phyloP scores from a whole-genome alignment of 2,113 vertebrate species.

The Gymnobelideus leadbeateri region DNA sequence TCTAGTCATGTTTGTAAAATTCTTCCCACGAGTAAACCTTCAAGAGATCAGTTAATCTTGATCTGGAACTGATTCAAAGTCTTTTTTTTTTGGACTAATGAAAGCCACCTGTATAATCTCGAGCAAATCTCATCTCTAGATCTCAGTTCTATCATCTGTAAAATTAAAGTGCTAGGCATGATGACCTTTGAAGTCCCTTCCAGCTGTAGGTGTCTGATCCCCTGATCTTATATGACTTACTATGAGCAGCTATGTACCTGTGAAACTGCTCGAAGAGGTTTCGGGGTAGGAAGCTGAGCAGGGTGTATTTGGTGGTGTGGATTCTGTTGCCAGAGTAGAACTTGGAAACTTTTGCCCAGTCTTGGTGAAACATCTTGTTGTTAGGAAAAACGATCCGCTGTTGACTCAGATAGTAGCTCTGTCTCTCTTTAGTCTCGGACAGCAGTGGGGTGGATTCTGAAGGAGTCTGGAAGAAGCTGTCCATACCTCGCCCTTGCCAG shows the following conservation, averaged over 20 bases:
- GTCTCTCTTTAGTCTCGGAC: slow-evolving; percentile 16
- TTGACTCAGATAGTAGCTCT: slow-evolving; percentile 29
- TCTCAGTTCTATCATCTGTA: background rate
- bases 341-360: slow-evolving; percentile 57
- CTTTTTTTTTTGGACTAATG: background rate
- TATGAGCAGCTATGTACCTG: slow-evolving; percentile 78
- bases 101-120: background rate
- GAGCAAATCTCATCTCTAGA: background rate
- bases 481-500: slow-evolving; percentile 63
- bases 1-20: background rate
- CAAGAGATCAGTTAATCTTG: background rate
- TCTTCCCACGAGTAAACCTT: background rate
- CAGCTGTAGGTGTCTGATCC: background rate
- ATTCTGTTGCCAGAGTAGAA: slow-evolving; percentile 82
- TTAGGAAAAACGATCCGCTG: slow-evolving; percentile 82
- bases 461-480: background rate
- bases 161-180: background rate
- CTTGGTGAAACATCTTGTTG: slow-evolving; percentile 66
- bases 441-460: slow-evolving; percentile 82
- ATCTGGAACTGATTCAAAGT: background rate
- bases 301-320: slow-evolving; percentile 82
- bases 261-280: slow-evolving; percentile 86
- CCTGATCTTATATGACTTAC: background rate
- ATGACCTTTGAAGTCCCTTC: background rate
- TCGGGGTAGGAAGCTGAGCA: slow-evolving; percentile 86